Evolutionary conservation across 2,888 invertebrate species (phyloP).

Genomic region (Conomelus anceps): DNA sequence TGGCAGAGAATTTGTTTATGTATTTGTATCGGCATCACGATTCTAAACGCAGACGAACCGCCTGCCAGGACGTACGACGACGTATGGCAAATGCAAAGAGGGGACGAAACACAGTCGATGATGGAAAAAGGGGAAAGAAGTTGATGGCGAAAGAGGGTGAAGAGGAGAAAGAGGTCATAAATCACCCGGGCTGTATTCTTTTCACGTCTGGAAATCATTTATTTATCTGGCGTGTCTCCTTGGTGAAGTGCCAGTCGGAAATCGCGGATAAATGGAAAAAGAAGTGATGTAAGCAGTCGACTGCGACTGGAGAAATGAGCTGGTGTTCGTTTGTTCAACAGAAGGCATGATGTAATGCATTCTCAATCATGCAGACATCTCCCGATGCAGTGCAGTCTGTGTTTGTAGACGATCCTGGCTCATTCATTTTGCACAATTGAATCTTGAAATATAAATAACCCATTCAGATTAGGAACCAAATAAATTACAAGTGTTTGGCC

Average conservation of each 20-base stretch:
- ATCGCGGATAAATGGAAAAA: neutral
- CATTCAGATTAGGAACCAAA: too few relatives aligned
- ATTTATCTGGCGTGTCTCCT: neutral
- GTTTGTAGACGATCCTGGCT: neutral
- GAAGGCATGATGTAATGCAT: neutral
- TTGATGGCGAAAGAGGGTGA: neutral
- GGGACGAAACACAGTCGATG: neutral
- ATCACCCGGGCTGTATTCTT: neutral
- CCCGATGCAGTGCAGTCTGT: neutral
- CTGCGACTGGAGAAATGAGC: neutral
- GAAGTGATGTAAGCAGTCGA: neutral
- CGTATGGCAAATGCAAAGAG: neutral
- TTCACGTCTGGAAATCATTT: neutral
- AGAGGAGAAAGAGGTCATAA: neutral
- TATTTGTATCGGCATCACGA: neutral
- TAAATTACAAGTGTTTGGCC: too few relatives aligned
- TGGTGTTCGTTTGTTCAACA: neutral
- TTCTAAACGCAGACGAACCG: neutral
- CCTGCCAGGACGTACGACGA: neutral
- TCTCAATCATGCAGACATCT: neutral
- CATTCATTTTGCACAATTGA: neutral
- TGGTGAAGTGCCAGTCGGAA: neutral
- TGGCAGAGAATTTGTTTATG: neutral
- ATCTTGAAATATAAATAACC: too few relatives aligned
- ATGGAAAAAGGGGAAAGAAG: neutral